phyloP scores from a whole-genome alignment of 2,888 invertebrate species.

The Craniophora ligustri region DNA sequence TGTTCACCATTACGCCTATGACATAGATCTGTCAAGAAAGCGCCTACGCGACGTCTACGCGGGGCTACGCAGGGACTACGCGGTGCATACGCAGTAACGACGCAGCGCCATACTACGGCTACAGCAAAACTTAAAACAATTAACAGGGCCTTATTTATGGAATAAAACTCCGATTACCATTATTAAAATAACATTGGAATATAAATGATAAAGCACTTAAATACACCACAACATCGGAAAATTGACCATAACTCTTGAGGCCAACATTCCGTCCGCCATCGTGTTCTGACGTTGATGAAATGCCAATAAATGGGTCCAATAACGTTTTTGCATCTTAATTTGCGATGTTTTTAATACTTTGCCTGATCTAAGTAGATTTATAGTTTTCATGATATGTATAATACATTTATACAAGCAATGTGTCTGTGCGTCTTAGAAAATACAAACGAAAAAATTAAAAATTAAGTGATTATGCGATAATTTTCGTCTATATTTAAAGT shows the following conservation, averaged over 20 bases:
- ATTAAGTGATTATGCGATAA: too few relatives aligned
- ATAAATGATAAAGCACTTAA: slow-evolving; percentile 36
- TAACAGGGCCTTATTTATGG: neutral
- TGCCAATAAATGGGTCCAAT: slow-evolving; percentile 43
- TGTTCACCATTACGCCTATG: too few relatives aligned
- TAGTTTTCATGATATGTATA: too few relatives aligned
- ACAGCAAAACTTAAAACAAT: too few relatives aligned
- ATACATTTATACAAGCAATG: too few relatives aligned
- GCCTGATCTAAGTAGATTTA: neutral
- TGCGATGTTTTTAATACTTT: slow-evolving; percentile 33
- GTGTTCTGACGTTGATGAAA: slow-evolving; percentile 55
- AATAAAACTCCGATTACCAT: slow-evolving; percentile 1
- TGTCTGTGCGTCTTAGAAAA: too few relatives aligned
- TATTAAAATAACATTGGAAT: slow-evolving; percentile 12
- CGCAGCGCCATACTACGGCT: neutral
- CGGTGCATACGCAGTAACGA: neutral
- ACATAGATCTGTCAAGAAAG: too few relatives aligned
- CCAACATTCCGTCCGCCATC: slow-evolving; percentile 35
- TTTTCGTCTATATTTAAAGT: too few relatives aligned
- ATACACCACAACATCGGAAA: slow-evolving; percentile 34
- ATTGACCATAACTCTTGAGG: slow-evolving; percentile 50
- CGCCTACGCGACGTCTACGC: neutral
- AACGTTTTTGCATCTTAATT: slow-evolving; percentile 44
- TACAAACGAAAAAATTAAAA: too few relatives aligned
- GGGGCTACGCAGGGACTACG: neutral